Base-by-base conservation (phyloP, 2,113 vertebrate species). In the Thunnus maccoyii region DNA sequence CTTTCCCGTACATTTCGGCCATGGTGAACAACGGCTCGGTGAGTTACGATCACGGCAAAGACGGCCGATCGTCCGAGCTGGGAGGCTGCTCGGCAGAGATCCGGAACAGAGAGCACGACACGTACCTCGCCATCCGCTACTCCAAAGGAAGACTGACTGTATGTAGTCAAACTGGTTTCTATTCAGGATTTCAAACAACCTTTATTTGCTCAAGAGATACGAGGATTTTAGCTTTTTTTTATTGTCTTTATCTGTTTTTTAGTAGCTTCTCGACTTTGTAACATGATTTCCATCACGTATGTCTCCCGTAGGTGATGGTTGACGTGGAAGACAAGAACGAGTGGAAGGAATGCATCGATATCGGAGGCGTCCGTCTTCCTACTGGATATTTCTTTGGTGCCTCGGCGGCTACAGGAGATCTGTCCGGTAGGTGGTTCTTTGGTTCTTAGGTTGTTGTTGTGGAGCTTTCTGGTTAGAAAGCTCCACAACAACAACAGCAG, bases 1-100 rank as follows among this genome's bases (percentile, higher is more conserved):
- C 98, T 48, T 99, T 99, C 94, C 98, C 98, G 0, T 99, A 96
- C 65, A 96, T 99, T 85, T 99, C 97, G 0, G 97, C 96, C 10
- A 99, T 99, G 98, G 97, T 99, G 79, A 99, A 97, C 94, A 99
- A 99, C 3, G 98, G 98, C 83, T 96, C 98, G 3, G 89, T 98
- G 94, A 94, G 88, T 0, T 99, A 99, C 0, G 98, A 99, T 83
- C 98, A 99, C 68, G 96, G 97, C 76, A 99, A 97, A 93, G 98
- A 99, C 0, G 98, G 98, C 1, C 97, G 97, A 18, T 93, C 94
- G 75, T 96, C 96, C 0, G 98, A 99, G 93, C 93, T 99, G 86
- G 97, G 98, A 0, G 98, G 98, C 9, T 99, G 98, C 90, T 97
- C 97, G 0, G 97, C 96, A 0, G 97, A 99, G 88, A 92, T 99